phyloP scores from a whole-genome alignment of 1,140 invertebrate genomes.

The Amphibalanus amphitrite region DNA sequence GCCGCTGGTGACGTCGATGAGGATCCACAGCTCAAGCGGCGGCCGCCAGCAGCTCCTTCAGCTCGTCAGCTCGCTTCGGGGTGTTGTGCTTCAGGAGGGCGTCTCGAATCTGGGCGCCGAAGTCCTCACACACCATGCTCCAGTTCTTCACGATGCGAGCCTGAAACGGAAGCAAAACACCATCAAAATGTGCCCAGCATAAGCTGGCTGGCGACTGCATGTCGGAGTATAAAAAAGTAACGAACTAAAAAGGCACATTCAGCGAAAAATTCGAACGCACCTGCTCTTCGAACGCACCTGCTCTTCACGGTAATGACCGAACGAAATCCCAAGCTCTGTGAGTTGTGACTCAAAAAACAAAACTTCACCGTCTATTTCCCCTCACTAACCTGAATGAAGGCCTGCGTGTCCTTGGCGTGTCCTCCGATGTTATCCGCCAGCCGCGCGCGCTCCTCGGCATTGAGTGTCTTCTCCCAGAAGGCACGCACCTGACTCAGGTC shows the following conservation, averaged over 20 bases:
- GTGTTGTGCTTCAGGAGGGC: neutral
- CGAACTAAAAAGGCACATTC: too few species aligned
- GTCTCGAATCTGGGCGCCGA: neutral
- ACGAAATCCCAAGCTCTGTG: neutral
- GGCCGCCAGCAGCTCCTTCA: neutral
- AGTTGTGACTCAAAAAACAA: neutral
- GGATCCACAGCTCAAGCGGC: too few species aligned
- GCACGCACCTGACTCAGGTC: neutral
- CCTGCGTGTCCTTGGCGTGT: constrained; percentile 53
- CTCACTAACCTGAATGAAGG: constrained; percentile 50
- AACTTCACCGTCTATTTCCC: neutral
- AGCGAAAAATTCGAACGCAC: too few species aligned
- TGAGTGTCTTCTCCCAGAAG: constrained; percentile 38
- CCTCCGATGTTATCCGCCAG: constrained; percentile 63
- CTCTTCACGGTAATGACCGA: too few species aligned
- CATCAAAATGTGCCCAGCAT: too few species aligned
- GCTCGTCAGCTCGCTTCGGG: neutral
- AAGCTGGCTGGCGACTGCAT: too few species aligned
- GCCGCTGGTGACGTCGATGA: too few species aligned
- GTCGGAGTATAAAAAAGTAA: neutral
- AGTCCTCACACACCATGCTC: neutral
- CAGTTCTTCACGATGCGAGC: neutral
- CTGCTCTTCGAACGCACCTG: too few species aligned
- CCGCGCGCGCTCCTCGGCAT: constrained; percentile 46
- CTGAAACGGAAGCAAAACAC: neutral